A percentile compares a stretch with the other conserved stretches of the same genome.
Evolutionary conservation across 2,797 vertebrate species (phyloP).

Genomic region (Gallinago nigripennis): DNA sequence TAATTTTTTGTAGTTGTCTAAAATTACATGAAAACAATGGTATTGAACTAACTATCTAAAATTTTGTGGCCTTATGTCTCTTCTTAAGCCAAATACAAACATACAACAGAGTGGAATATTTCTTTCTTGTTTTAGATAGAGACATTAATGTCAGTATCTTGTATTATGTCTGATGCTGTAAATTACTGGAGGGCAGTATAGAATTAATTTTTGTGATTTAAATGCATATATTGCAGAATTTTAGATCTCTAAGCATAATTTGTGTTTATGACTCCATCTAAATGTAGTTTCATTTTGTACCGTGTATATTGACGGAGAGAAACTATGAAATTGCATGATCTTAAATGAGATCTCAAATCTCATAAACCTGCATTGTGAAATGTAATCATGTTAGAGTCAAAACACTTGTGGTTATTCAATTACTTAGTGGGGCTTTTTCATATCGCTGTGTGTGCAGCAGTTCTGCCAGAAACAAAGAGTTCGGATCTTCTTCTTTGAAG

Average conservation of each 20-base stretch:
- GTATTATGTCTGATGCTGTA: constrained; percentile 25
- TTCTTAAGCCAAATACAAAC: not conserved
- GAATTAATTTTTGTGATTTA: constrained; percentile 36
- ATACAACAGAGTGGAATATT: not conserved
- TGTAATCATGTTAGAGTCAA: not conserved
- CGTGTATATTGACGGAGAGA: not conserved
- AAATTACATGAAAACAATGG: not conserved
- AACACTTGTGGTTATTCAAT: constrained; percentile 34
- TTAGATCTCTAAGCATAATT: constrained; percentile 22
- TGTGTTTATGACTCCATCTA: constrained; percentile 13
- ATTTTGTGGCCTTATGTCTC: not conserved
- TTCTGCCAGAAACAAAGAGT: constrained; percentile 17
- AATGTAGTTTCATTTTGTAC: constrained; percentile 44
- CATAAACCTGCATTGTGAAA: constrained; percentile 24
- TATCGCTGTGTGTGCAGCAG: not conserved
- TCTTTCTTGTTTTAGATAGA: constrained; percentile 12
- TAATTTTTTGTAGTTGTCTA: not conserved
- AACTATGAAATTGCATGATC: constrained; percentile 4
- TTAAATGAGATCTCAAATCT: constrained; percentile 13
- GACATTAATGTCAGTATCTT: not conserved
- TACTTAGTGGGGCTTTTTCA: constrained; percentile 5
- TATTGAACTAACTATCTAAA: not conserved
- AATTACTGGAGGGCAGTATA: not conserved
- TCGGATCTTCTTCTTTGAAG: not conserved
- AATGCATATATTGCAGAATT: constrained; percentile 23